These are phyloP conservation scores for Thymelicus acteon DNA, from an alignment of 2,888 invertebrate species.

Conservation along the genomic window DNA sequence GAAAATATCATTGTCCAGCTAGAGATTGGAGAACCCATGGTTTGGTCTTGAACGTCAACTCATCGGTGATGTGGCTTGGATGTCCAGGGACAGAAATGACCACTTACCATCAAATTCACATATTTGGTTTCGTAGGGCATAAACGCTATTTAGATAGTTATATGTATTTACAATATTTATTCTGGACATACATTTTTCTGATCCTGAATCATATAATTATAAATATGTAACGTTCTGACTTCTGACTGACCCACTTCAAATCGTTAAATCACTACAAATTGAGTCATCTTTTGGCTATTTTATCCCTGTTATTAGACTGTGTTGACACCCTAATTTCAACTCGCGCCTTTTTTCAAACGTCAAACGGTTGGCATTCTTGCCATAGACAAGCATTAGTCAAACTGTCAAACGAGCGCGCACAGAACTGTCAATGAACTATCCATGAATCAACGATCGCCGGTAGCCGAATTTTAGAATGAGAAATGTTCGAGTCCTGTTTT, in stretches of 20 bases:
- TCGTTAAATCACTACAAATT: constrained; percentile 8
- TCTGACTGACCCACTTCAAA: not conserved
- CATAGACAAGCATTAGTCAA: constrained; percentile 78
- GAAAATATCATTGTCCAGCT: too few species aligned
- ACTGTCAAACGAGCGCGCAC: constrained; percentile 73
- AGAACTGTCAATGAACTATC: constrained; percentile 76
- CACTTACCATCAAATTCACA: too few species aligned
- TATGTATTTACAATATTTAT: too few species aligned
- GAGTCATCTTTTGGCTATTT: constrained; percentile 10
- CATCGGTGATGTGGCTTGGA: too few species aligned
- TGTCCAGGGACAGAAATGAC: too few species aligned
- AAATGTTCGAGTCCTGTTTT: not conserved
- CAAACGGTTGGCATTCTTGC: constrained; percentile 59
- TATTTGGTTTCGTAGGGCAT: too few species aligned
- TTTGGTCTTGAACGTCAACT: too few species aligned
- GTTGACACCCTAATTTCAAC: constrained; percentile 59
- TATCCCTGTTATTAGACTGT: constrained; percentile 43
- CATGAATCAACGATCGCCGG: constrained; percentile 65
- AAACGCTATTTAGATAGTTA: too few species aligned
- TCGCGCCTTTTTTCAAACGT: constrained; percentile 64
- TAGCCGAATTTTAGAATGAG: constrained; percentile 58
- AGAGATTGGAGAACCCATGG: too few species aligned
- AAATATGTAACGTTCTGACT: not conserved
- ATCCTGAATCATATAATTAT: not conserved
- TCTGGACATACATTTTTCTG: too few species aligned